phyloP scores from a whole-genome alignment of 1,140 invertebrate species.

The Drosophila busckii region DNA sequence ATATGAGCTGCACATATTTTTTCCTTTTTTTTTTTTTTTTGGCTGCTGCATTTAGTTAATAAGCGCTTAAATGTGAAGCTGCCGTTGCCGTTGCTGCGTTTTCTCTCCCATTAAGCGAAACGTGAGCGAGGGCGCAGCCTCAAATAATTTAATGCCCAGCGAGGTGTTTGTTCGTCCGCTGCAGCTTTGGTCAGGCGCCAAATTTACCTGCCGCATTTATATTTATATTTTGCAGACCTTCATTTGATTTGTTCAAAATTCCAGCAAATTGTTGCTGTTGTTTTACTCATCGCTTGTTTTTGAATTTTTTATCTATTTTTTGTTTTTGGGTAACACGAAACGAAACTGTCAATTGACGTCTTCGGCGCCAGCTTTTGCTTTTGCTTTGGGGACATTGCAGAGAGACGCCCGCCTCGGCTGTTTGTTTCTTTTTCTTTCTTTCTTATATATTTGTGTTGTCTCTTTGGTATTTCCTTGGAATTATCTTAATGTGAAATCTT shows the following conservation, averaged over 20 bases:
- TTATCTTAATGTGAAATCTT: conserved; percentile 76
- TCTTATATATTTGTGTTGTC: no score
- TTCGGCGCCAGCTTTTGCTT: conserved; percentile 48
- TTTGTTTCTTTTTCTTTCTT: no score
- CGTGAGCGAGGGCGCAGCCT: conserved; percentile 41
- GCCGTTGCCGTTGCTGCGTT: conserved; percentile 36
- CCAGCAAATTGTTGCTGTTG: conserved; percentile 34
- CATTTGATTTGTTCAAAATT: conserved; percentile 26
- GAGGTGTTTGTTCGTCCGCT: no score
- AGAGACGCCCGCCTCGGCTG: no score
- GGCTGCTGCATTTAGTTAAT: conserved; percentile 66
- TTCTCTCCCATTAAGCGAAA: conserved; percentile 41
- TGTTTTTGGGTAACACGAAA: conserved; percentile 56
- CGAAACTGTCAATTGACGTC: conserved; percentile 70
- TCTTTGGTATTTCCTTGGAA: conserved; percentile 68
- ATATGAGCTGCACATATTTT: conserved; percentile 16
- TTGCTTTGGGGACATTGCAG: conserved; percentile 25
- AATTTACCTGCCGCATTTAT: conserved; percentile 53
- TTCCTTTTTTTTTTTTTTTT: conserved; percentile 23
- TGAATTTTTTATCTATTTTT: conserved; percentile 9
- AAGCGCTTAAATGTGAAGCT: conserved; percentile 51
- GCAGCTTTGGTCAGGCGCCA: conserved; percentile 48
- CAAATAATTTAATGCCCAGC: conserved; percentile 18
- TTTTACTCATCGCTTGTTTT: conserved; percentile 4
- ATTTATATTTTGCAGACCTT: conserved; percentile 51